These are phyloP conservation scores for Antennarius maculatus DNA, from an alignment of 2,797 vertebrate genomes.

Conservation along the genomic window DNA sequence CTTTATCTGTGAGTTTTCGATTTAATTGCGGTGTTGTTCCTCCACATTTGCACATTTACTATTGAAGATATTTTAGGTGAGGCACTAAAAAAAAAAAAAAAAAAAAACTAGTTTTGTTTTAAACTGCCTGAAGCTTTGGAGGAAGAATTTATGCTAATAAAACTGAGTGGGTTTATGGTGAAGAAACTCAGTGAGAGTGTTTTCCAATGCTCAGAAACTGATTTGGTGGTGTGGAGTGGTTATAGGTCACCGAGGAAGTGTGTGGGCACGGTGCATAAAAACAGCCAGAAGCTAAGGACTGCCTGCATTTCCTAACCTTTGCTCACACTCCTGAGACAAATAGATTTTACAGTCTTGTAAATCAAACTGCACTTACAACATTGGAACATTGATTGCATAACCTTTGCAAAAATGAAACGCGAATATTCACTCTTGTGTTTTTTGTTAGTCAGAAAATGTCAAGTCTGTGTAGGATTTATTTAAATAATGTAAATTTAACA, in stretches of 20 bases:
- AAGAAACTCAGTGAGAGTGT: slow-evolving; percentile 24
- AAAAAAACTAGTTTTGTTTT: slow-evolving; percentile 6
- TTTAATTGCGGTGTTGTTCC: too few relatives aligned
- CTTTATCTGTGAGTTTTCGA: too few relatives aligned
- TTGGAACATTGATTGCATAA: slow-evolving; percentile 3
- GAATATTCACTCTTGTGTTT: not conserved
- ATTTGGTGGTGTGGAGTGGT: slow-evolving; percentile 10
- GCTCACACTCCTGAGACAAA: slow-evolving; percentile 17
- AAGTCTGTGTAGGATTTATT: not conserved
- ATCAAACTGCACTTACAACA: slow-evolving; percentile 2
- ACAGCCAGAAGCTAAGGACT: slow-evolving; percentile 31
- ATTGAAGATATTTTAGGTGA: too few relatives aligned
- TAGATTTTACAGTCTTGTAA: slow-evolving; percentile 8
- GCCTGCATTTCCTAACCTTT: slow-evolving; percentile 31
- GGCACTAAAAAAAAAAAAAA: not conserved
- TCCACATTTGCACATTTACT: too few relatives aligned
- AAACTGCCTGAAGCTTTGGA: slow-evolving; percentile 17
- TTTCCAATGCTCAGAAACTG: slow-evolving; percentile 23
- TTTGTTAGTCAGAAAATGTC: not conserved
- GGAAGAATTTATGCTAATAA: slow-evolving; percentile 21
- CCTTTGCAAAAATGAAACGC: not conserved
- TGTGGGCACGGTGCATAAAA: slow-evolving; percentile 24
- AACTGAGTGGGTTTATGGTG: slow-evolving; percentile 45
- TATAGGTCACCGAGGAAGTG: slow-evolving; percentile 30
- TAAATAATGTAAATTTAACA: not conserved